Conservation (phyloP, 2,888 invertebrate genomes). For the Cephus pulcher region DNA sequence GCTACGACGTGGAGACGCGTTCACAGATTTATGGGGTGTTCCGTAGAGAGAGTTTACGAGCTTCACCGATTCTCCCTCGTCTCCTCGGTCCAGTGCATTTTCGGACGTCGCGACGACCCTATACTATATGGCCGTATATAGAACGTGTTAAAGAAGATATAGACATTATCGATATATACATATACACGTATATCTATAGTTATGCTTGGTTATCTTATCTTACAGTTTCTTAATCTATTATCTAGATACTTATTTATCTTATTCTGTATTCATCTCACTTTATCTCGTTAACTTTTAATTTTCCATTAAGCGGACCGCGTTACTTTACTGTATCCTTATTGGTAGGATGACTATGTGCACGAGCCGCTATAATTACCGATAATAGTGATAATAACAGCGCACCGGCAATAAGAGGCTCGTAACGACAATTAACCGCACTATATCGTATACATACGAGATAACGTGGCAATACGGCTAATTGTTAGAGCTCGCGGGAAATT, state of each 20-base stretch:
- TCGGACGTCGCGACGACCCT: not conserved
- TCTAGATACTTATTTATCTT: not conserved
- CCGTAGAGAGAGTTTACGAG: conserved; percentile 44
- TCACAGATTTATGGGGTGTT: conserved; percentile 59
- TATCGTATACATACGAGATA: conserved; percentile 26
- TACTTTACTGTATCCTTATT: not conserved
- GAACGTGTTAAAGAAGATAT: not conserved
- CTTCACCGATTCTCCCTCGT: conserved; percentile 37
- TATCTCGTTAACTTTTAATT: not conserved
- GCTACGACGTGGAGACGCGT: conserved; percentile 31
- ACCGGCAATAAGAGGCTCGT: conserved; percentile 33
- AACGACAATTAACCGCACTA: conserved; percentile 35
- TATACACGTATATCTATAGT: too few species aligned
- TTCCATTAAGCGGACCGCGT: not conserved
- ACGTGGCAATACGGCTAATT: conserved; percentile 24
- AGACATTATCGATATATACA: not conserved
- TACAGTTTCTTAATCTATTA: not conserved
- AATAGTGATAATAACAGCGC: conserved; percentile 48
- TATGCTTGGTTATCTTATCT: not conserved
- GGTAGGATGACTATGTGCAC: conserved; percentile 16
- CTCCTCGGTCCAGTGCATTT: not conserved
- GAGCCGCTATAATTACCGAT: conserved; percentile 44
- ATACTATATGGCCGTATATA: not conserved
- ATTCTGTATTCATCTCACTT: not conserved
- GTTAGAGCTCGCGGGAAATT: conserved; percentile 26